Evolutionary conservation across 2,888 invertebrate genomes (phyloP).

Genomic region (Zhuqinia jingwanae): DNA sequence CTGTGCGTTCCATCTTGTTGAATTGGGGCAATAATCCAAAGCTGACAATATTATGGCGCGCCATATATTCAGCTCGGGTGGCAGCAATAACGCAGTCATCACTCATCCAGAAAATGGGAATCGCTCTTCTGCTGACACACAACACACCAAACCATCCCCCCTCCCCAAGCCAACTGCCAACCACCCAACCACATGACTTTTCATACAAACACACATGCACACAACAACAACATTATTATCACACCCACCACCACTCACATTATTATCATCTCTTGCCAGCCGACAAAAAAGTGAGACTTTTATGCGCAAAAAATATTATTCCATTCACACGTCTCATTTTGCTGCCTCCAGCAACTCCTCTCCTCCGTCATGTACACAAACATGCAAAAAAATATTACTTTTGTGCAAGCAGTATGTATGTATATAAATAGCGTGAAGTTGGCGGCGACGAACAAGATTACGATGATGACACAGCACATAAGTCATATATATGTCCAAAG

Average conservation of each 20-base stretch:
- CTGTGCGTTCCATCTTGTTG: not conserved
- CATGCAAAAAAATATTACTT: conserved; percentile 21
- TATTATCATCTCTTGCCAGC: conserved; percentile 36
- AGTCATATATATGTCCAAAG: conserved; percentile 33
- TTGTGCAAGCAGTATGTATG: too few species aligned
- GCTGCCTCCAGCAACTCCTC: not conserved
- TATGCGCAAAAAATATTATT: conserved; percentile 16
- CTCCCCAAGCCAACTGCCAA: too few species aligned
- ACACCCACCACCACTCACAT: conserved; percentile 9
- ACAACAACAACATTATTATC: conserved; percentile 29
- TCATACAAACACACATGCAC: too few species aligned
- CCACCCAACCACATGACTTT: conserved; percentile 28
- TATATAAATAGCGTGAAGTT: too few species aligned
- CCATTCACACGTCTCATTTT: too few species aligned
- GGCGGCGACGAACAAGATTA: too few species aligned
- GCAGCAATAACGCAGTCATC: conserved; percentile 67
- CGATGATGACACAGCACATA: conserved; percentile 10
- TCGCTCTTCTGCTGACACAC: conserved; percentile 55
- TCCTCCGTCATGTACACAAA: too few species aligned
- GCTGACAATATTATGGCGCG: conserved; percentile 67
- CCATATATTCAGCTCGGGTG: conserved; percentile 67
- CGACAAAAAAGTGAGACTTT: not conserved
- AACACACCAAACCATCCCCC: conserved; percentile 16
- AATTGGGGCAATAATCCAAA: conserved; percentile 69
- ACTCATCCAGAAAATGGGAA: conserved; percentile 68